Conservation (phyloP, 2,797 vertebrate genomes). For the Luscinia luscinia region DNA sequence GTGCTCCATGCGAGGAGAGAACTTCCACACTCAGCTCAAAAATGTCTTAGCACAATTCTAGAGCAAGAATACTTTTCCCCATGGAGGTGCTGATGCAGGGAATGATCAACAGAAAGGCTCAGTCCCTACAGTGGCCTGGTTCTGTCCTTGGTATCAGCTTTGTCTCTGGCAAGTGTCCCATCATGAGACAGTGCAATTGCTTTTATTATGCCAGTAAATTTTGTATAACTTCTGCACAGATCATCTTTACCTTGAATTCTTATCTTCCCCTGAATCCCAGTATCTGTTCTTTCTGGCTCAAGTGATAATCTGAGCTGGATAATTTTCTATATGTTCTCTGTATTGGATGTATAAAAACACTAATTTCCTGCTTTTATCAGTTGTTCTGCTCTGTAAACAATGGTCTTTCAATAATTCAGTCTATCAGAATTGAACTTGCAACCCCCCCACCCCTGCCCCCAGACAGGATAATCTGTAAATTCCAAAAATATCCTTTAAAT, state of each 20-base stretch:
- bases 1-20: rapidly evolving
- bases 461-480: neutral
- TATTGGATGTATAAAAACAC: neutral
- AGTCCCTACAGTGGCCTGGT: neutral
- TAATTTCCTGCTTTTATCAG: conserved; percentile 28
- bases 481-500: neutral
- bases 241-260: neutral
- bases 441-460: no score
- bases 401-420: conserved; percentile 18
- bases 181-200: neutral
- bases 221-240: neutral
- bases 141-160: neutral
- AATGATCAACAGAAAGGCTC: neutral
- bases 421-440: neutral
- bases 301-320: neutral
- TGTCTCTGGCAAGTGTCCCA: neutral
- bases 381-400: conserved; percentile 7
- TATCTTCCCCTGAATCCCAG: neutral
- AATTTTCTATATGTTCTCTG: neutral
- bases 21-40: neutral
- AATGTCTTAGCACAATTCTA: neutral
- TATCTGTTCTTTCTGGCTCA: neutral
- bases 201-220: neutral
- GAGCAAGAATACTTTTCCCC: neutral
- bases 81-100: rapidly evolving